Evolutionary conservation across 2,888 invertebrate species (phyloP).

Genomic region (Dinocampus coccinellae): DNA sequence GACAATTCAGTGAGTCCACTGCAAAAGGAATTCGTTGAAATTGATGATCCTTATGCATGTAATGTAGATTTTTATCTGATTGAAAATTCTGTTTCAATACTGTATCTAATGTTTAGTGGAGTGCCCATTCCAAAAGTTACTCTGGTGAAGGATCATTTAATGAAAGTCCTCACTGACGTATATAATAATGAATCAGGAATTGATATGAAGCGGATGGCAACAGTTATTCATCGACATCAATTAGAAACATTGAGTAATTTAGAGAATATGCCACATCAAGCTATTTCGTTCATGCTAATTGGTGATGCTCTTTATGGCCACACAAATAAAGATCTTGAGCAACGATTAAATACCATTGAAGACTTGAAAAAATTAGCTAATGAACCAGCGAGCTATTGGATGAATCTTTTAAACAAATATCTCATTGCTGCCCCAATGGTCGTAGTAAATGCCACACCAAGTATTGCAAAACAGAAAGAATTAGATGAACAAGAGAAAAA

Average conservation of each 20-base stretch:
- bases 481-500: constrained; percentile 81
- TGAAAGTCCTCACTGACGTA: constrained; percentile 70
- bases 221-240: constrained; percentile 80
- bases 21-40: constrained; percentile 86
- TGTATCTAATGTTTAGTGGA: constrained; percentile 81
- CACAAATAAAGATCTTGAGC: constrained; percentile 78
- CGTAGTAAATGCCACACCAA: constrained; percentile 77
- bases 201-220: constrained; percentile 82
- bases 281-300: constrained; percentile 82
- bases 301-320: constrained; percentile 88
- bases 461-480: constrained; percentile 75
- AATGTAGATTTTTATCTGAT: constrained; percentile 78
- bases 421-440: constrained; percentile 76
- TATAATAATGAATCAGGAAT: constrained; percentile 70
- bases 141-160: constrained; percentile 74
- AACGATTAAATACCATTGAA: constrained; percentile 78
- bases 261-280: constrained; percentile 83
- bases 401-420: constrained; percentile 77
- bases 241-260: constrained; percentile 79
- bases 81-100: constrained; percentile 80
- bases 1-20: constrained; percentile 90
- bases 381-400: constrained; percentile 80
- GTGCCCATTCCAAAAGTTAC: constrained; percentile 79
- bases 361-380: constrained; percentile 74
- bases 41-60: constrained; percentile 84